phyloP scores from a whole-genome alignment of 1,140 invertebrate species.

The Lepeophtheirus salmonis region DNA sequence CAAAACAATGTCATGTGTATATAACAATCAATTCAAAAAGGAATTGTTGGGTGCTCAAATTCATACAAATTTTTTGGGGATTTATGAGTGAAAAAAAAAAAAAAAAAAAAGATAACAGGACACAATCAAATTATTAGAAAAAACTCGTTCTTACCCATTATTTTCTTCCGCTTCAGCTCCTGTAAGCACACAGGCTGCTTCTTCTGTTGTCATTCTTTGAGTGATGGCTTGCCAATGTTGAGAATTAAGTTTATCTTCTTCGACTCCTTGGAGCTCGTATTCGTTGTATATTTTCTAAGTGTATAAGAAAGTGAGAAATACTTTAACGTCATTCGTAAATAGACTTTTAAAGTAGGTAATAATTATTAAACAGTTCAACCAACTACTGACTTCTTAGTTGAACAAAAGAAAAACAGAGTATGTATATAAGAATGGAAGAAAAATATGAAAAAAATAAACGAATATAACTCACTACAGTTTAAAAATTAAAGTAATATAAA shows the following conservation, averaged over 20 bases:
- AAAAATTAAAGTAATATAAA: too few species aligned
- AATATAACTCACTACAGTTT: too few species aligned
- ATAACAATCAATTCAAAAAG: too few species aligned
- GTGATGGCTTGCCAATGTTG: slow-evolving; percentile 86
- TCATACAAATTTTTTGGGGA: too few species aligned
- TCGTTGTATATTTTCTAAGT: slow-evolving; percentile 96
- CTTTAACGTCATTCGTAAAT: too few species aligned
- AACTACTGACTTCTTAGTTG: too few species aligned
- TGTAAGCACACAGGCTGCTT: slow-evolving; percentile 74
- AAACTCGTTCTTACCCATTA: not conserved
- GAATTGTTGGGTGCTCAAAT: too few species aligned
- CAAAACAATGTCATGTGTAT: too few species aligned
- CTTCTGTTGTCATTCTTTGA: slow-evolving; percentile 84
- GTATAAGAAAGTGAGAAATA: too few species aligned
- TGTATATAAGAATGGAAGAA: not conserved
- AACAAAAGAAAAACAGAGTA: not conserved
- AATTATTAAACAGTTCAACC: not conserved
- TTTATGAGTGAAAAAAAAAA: too few species aligned
- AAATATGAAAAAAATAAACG: not conserved
- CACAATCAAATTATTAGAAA: too few species aligned
- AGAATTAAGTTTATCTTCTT: slow-evolving; percentile 91
- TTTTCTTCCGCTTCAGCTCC: slow-evolving; percentile 32
- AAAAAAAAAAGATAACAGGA: too few species aligned
- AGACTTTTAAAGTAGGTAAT: not conserved
- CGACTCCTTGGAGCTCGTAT: slow-evolving; percentile 94